These are phyloP conservation scores for Wiebesia pumilae DNA, from an alignment of 1,140 invertebrate genomes.

Conservation along the genomic window DNA sequence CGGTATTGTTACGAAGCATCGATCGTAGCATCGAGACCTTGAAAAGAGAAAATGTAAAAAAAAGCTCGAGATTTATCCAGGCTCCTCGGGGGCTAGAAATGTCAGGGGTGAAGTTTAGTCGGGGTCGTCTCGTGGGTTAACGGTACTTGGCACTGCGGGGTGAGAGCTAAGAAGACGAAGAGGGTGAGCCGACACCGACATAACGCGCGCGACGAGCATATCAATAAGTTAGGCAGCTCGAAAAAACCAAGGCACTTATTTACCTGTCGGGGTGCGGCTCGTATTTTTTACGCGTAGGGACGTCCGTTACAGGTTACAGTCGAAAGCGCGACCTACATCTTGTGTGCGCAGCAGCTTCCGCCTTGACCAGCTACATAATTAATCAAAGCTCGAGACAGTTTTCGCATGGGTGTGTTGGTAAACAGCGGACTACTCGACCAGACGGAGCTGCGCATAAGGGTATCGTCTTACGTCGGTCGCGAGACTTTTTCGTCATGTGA, in stretches of 20 bases:
- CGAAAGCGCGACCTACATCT: not conserved
- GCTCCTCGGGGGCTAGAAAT: not conserved
- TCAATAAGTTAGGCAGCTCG: constrained; percentile 17
- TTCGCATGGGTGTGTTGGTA: not conserved
- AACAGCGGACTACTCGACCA: not conserved
- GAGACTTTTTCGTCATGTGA: too few relatives aligned
- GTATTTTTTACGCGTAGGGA: not conserved
- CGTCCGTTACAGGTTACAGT: too few relatives aligned
- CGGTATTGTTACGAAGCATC: not conserved
- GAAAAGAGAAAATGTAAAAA: not conserved
- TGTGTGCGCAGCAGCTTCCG: not conserved
- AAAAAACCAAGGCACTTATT: constrained; percentile 5
- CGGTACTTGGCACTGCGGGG: not conserved
- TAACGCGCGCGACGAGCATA: not conserved
- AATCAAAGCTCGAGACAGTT: constrained; percentile 9
- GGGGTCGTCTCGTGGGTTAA: not conserved
- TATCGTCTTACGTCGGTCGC: not conserved
- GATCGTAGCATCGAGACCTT: not conserved
- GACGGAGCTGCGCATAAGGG: not conserved
- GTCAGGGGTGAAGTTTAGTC: constrained; percentile 2
- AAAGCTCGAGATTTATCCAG: not conserved
- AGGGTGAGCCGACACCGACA: not conserved
- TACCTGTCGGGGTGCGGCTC: constrained; percentile 9
- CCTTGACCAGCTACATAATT: not conserved
- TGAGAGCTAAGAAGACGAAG: not conserved